Base-by-base conservation (phyloP, 2,113 vertebrate species). In the Neolamprologus kungweensis region DNA sequence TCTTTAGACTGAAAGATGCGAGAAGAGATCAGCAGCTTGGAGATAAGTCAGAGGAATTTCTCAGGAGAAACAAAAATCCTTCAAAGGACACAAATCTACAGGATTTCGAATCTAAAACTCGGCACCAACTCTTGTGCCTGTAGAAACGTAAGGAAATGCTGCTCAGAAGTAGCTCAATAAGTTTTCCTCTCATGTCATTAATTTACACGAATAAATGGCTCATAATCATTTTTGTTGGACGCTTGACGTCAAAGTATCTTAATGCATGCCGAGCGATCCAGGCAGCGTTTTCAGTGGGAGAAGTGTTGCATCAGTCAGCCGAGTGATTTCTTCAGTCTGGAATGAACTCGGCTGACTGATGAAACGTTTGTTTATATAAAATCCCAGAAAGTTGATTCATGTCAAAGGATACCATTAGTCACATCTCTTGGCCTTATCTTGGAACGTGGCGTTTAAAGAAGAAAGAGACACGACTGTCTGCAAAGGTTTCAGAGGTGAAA, bases 51-150 rank as follows among this genome's bases (percentile, higher is more conserved):
- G 9, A 50, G 42, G 42, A 28, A 75, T 28, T 75, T 47, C 4
- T 47, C 21, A 47, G 40, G 23, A 28, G 42, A 47, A 75, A 75
- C 13, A 75, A 28, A 47, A 50, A 50, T 50, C 9, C 1, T 47
- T 50, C 42, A 75, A 75, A 31, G 2, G 16, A 31, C 21, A 50
- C 19, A 75, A 75, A 75, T 11, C 2, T 19, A 26, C 42, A 10
- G 9, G 3, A 47, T 73, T 73, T 73, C 2, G 1, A 28, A 28
- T 2, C 40, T 47, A 75, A 75, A 71, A 60, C 57, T 60, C 57
- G 0, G 42, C 42, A 50, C 42, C 0, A 7, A 50, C 16, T 31
- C 16, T 50, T 31, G 40, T 0, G 37, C 1, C 23, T 75, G 68
- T 17, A 26, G 40, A 73, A 47, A 75, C 16, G 0, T 2, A 45